Conservation (phyloP, 2,113 vertebrate genomes). For the Neodontobutis hainanensis region DNA sequence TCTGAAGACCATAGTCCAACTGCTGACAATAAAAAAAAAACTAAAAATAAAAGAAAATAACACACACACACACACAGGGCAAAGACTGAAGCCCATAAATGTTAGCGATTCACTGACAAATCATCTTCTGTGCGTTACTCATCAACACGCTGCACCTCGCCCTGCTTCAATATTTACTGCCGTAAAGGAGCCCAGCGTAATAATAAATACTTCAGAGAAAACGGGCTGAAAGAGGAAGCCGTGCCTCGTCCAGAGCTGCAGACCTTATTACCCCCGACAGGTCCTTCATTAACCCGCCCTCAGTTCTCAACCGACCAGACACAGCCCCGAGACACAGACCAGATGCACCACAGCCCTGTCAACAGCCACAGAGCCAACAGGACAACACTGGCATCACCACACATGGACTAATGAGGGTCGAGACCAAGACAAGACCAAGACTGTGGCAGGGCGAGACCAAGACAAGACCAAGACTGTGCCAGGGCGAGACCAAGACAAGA, state of each 20-base stretch:
- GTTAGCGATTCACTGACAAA: constrained; percentile 19
- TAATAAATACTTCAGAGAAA: constrained; percentile 23
- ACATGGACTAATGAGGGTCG: neutral
- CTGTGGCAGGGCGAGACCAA: neutral
- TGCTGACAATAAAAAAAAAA: constrained; percentile 34
- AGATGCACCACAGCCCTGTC: constrained; percentile 35
- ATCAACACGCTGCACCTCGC: neutral
- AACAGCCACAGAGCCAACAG: neutral
- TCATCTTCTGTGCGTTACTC: constrained; percentile 5
- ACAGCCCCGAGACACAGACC: constrained; percentile 64
- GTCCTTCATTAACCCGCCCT: constrained; percentile 80
- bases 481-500: no score
- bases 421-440: neutral
- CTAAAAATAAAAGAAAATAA: no score
- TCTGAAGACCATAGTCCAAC: constrained; percentile 46
- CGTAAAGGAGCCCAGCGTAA: constrained; percentile 20
- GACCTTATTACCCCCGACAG: constrained; percentile 80
- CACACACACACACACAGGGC: constrained; percentile 17
- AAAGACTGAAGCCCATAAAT: constrained; percentile 36
- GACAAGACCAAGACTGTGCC: neutral
- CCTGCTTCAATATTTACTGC: constrained; percentile 1
- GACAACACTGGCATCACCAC: neutral
- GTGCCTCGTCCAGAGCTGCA: constrained; percentile 55
- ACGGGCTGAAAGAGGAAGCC: constrained; percentile 48
- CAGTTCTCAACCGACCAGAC: constrained; percentile 74